Evolutionary conservation across 2,797 vertebrate genomes (phyloP).

Genomic region (Eulemur coronatus): DNA sequence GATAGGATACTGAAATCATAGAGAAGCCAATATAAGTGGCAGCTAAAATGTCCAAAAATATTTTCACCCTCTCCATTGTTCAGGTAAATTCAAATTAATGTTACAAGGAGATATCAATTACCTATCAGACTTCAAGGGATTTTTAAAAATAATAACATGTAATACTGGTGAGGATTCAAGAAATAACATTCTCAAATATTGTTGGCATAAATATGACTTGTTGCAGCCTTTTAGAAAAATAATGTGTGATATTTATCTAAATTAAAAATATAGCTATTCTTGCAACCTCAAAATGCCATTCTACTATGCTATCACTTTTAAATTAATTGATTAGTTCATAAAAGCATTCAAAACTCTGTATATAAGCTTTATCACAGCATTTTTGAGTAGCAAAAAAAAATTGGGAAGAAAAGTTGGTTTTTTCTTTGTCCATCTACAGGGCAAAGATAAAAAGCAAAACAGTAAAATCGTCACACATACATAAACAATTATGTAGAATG

Average conservation of each 20-base stretch:
- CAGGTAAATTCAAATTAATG: not conserved
- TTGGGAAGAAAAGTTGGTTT: not conserved
- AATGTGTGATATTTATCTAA: not conserved
- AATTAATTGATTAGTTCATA: not conserved
- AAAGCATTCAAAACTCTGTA: not conserved
- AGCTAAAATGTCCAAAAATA: not conserved
- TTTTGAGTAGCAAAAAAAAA: not conserved
- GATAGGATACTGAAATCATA: not conserved
- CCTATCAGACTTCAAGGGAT: not conserved
- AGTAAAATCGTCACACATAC: not conserved
- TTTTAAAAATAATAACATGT: not conserved
- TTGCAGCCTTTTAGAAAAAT: not conserved
- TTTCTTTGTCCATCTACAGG: not conserved
- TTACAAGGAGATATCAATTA: not conserved
- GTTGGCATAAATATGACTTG: not conserved
- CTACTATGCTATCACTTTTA: not conserved
- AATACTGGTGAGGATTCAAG: not conserved
- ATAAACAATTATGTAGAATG: not conserved
- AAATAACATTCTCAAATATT: not conserved
- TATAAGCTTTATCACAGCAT: not conserved
- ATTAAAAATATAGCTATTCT: not conserved
- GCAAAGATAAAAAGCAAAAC: not conserved
- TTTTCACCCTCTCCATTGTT: not conserved
- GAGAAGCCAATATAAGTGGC: not conserved
- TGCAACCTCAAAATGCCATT: not conserved